Evolutionary conservation across 2,888 invertebrate genomes (phyloP).

Genomic region (Melipona beecheii): DNA sequence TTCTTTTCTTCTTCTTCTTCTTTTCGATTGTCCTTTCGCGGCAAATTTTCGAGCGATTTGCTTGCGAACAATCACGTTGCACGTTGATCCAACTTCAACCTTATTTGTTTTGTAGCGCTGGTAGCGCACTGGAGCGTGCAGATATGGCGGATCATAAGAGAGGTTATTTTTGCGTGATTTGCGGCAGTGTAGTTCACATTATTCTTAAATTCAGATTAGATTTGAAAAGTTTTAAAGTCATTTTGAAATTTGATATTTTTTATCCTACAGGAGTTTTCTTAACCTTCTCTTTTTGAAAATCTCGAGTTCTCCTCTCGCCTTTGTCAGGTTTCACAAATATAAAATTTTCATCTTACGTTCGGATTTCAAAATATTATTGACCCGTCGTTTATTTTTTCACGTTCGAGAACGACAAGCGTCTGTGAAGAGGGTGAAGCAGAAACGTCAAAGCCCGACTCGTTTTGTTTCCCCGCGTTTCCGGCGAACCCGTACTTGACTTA

Average conservation of each 20-base stretch:
- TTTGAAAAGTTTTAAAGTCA: neutral
- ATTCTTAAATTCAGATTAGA: neutral
- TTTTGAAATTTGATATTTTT: too few species aligned
- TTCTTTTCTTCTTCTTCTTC: neutral
- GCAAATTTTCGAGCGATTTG: slow-evolving; percentile 39
- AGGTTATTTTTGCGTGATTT: neutral
- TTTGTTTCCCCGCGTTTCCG: slow-evolving; percentile 54
- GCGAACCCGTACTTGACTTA: slow-evolving; percentile 52
- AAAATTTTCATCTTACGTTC: neutral
- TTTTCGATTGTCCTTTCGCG: slow-evolving; percentile 35
- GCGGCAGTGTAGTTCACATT: neutral
- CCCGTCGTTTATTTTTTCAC: neutral
- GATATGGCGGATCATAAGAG: neutral
- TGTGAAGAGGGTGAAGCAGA: slow-evolving; percentile 23
- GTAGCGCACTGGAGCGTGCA: neutral
- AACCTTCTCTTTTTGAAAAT: neutral
- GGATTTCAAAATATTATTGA: neutral
- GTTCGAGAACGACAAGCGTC: neutral
- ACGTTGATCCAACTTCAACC: neutral
- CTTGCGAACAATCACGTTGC: slow-evolving; percentile 28
- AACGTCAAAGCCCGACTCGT: slow-evolving; percentile 61
- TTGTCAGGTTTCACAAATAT: neutral
- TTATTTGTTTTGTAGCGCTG: neutral
- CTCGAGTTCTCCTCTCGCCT: neutral
- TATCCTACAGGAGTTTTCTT: too few species aligned